Base-by-base conservation (phyloP, 2,888 invertebrate species). In the Prosapia bicincta region DNA sequence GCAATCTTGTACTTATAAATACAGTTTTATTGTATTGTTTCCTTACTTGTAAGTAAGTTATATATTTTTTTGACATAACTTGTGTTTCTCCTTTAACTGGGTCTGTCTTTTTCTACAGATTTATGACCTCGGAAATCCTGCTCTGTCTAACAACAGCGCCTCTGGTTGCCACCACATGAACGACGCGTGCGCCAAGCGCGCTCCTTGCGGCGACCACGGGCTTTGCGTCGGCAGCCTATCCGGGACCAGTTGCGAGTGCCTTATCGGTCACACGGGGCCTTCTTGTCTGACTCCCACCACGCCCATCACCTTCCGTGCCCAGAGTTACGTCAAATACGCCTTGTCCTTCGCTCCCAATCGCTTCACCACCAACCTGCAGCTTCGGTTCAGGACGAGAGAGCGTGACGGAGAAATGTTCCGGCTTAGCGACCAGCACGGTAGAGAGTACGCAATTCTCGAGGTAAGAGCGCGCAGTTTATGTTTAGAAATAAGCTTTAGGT, bases 321-420 rank as follows among this genome's bases (percentile, higher is more conserved):
- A 96, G 84, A 97, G 97, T 80, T 98, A 97, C 85, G 96, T 98
- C 15, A 96, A 97, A 84, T 98, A 97, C 84, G 96, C 96, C 1
- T 86, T 98, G 32, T 96, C 96, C 81, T 97, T 97, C 84, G 96
- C 97, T 83, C 96, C 97, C 0, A 95, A 96, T 83, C 89, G 94
- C 81, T 97, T 95, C 83, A 93, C 93, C 72, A 97, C 96, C 0
- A 95, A 97, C 85, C 90, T 99, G 78, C 97, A 98, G 85, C 86
- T 98, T 73, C 88, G 96, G 81, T 98, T 99, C 87, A 90, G 98
- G 79, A 97, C 98, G 0, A 89, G 97, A 28, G 96, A 98, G 85
- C 93, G 93, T 76, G 93, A 94, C 82, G 98, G 98, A 0, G 96
- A 98, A 85, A 88, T 98, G 26, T 96, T 98, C 86, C 89, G 96